Base-by-base conservation (phyloP, 2,888 invertebrate species). In the Myathropa florea region DNA sequence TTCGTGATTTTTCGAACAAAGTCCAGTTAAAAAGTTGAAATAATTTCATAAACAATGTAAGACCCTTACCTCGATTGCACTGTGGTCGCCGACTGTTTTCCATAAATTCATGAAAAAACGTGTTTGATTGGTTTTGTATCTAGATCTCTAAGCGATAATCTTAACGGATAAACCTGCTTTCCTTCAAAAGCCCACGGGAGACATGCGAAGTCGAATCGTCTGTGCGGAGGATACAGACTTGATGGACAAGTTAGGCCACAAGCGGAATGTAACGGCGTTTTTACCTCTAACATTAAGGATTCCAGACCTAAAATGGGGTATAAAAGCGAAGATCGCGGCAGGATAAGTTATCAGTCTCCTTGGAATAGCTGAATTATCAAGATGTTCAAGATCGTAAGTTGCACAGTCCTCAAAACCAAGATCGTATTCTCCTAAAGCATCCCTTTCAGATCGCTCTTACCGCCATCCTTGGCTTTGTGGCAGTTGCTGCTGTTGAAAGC, bases 401-500 rank as follows among this genome's bases (percentile, higher is more conserved):
- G 4, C 4, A 53, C 21, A 36, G 0, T 24, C 1, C 24, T 23
- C 57, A 3, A 24, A 57, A 7, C 3, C 0, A n/a, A 46, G 1
- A 7, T 46, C 18, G 3, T 60, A 14, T 24, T 23, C 18, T 2
- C n/a, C 0, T 12, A 46, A 14, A 14, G 26, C 14, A 12, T 21
- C 26, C 28, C 10, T 78, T 75, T 30, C 46, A 89, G 88, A 21
- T 89, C 82, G 76, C 91, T 14, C 68, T 91, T 61, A 89, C 90
- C 83, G 88, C 89, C 68, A 59, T 92, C 79, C 83, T 91, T 84
- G 90, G 90, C 68, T 89, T 88, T 81, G 90, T 89, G 71, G 88
- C 84, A 28, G 92, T 91, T 60, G 91, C 91, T 67, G 88, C 91
- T 86, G 90, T 92, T 81, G 83, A 92, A 88, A 90, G 89, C 75